Evolutionary conservation across 2,113 vertebrate genomes (phyloP), one percentile per base, ranked within the genome.

Genomic region (Tenebrosternarchus preto): DNA sequence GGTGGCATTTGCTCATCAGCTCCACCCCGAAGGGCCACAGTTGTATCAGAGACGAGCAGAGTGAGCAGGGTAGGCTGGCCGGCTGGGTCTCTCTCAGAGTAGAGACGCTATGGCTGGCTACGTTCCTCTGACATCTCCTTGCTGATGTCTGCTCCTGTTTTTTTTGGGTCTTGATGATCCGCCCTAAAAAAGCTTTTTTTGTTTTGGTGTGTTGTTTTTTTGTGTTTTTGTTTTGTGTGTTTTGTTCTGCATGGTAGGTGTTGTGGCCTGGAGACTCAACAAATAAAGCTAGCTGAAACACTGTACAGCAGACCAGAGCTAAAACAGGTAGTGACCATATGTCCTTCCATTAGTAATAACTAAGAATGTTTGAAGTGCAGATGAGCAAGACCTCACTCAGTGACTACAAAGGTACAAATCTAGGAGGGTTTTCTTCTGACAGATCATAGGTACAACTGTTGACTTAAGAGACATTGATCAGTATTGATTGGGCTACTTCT

Each of bases 11-110:
- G 86, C 84, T 87, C 89, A 89, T 91, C 89, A 90, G 90, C 87
- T 80, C 86, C 89, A 89, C 85, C 89, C 90, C 91, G 89, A 81
- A 90, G 88, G 67, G 88, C 87, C 89, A 86, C 83, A 81, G 43
- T 12, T 1, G 43, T 43, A 20, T 61, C 83, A 85, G 68, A 81
- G 80, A 77, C 50, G 71, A 85, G 88, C 80, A 53, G 82, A 36
- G 87, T 79, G 82, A 73, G 56, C 66, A 73, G 50, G 19, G 60
- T 56, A 55, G 63, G 46, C 24, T 24, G 72, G 25, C n/a, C 63
- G 50, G 50, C 43, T 77, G 1, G 16, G 46, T 19, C 39, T 77
- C 70, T 74, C 71, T 63, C 75, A 74, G 17, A 1, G 39, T 57
- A 12, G 43, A 80, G 57, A 80, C 29, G 56, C 25, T 57, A 73